Percentiles rank a stretch among this genome's conserved stretches.
These are phyloP conservation scores for Oryctes rhinoceros DNA, from an alignment of 1,140 invertebrate genomes.

Conservation along the genomic window DNA sequence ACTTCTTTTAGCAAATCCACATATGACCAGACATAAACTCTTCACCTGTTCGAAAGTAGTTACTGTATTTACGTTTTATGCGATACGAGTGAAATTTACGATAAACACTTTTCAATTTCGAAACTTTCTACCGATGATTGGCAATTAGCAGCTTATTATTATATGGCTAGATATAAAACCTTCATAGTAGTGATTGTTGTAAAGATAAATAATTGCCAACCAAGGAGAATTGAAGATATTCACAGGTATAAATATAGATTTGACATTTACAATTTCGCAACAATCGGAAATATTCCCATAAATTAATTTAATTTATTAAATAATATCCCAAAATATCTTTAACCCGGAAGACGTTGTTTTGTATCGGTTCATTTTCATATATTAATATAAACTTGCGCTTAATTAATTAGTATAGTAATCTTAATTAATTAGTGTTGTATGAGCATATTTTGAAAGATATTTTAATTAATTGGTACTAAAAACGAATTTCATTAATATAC, in stretches of 20 bases:
- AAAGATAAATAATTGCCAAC: background rate
- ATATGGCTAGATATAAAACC: too few relatives aligned
- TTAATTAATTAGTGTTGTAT: too few relatives aligned
- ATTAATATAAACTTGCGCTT: too few relatives aligned
- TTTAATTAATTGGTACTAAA: too few relatives aligned
- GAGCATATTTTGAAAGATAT: too few relatives aligned
- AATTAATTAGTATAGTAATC: too few relatives aligned
- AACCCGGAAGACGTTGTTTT: too few relatives aligned
- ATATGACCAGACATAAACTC: background rate
- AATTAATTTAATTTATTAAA: background rate
- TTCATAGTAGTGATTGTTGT: too few relatives aligned
- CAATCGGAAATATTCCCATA: background rate
- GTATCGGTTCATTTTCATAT: too few relatives aligned
- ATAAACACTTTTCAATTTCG: background rate
- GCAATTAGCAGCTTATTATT: background rate
- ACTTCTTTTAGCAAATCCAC: background rate
- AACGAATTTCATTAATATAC: too few relatives aligned
- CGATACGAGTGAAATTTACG: slow-evolving; percentile 8
- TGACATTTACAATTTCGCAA: background rate
- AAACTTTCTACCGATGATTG: slow-evolving; percentile 10
- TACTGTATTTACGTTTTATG: background rate
- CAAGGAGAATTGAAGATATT: background rate
- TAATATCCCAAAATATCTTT: background rate
- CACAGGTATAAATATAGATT: background rate
- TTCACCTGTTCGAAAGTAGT: background rate